Base-by-base conservation (phyloP, 2,888 invertebrate genomes). In the Octonoba sinensis region DNA sequence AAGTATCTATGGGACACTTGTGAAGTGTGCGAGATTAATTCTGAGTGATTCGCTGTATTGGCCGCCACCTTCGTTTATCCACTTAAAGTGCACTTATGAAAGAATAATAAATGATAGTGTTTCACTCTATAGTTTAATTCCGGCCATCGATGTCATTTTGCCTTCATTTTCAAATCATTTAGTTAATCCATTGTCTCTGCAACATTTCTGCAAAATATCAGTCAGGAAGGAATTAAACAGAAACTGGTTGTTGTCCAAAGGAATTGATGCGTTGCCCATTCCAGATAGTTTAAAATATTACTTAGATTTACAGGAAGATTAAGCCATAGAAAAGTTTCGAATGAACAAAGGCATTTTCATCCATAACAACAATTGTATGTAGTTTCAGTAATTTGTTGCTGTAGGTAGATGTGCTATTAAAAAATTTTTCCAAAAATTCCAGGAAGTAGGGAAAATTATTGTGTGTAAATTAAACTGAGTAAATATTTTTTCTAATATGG, bases 241-340 rank as follows among this genome's bases (percentile, higher is more conserved):
- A 15, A 59, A 59, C 15, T 59, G 59, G 59, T 15, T 22, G 20
- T 59, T 59, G 22, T 20, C 59, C 8, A 18, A 59, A 15, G 59
- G 59, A 13, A 22, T 59, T 59, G 15, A 59, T 22, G 22, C 20
- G 22, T 59, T 59, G 20, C 22, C n/a, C 6, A 12, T 59, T 24
- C 22, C 59, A 59, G 6, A 59, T 20, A 15, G 12, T 16, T 15
- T 59, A 20, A 20, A 59, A 59, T 4, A 22, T 18, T 59, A 59
- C 59, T 59, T 59, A 59, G 59, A 59, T 22, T 11, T 59, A 22
- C 20, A 20, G 20, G n/a, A 8, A 4, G 59, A 59, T 59, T 59
- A 54, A 54, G 1, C 15, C 8, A 15, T 54, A 12, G 6, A 54
- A 27, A 27, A 2, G 6, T 27, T 27, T 27, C 6, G 3, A 27